Evolutionary conservation across 2,888 invertebrate genomes (phyloP).

Genomic region (Drosophila cognata): DNA sequence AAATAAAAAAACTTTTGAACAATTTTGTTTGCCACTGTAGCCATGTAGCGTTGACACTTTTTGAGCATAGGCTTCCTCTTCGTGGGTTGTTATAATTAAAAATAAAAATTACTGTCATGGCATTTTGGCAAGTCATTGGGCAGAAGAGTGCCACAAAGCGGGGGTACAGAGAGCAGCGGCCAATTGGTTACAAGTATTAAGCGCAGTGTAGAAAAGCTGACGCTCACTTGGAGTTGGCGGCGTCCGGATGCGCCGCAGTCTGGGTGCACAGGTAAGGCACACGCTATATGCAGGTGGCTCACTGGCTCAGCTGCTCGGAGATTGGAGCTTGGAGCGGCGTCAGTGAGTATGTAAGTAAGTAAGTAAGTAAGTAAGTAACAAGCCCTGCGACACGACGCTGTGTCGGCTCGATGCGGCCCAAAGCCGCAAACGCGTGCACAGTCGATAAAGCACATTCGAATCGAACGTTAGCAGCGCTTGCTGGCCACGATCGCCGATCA

Average conservation of each 20-base stretch:
- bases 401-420: slow-evolving; percentile 51
- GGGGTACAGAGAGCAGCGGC: not conserved
- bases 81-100: slow-evolving; percentile 65
- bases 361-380: slow-evolving; percentile 42
- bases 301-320: slow-evolving; percentile 26
- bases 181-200: slow-evolving; percentile 60
- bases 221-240: slow-evolving; percentile 40
- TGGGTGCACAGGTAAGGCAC: slow-evolving; percentile 46
- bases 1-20: not conserved
- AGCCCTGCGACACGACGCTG: slow-evolving; percentile 66
- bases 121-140: slow-evolving; percentile 68
- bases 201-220: slow-evolving; percentile 64
- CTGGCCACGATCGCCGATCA: slow-evolving; percentile 30
- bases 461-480: slow-evolving; percentile 72
- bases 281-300: slow-evolving; percentile 69
- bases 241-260: slow-evolving; percentile 61
- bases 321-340: slow-evolving; percentile 39
- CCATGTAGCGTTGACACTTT: slow-evolving; percentile 53
- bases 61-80: slow-evolving; percentile 40
- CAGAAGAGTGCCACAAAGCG: slow-evolving; percentile 5
- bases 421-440: slow-evolving; percentile 67
- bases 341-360: slow-evolving; percentile 1
- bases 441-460: slow-evolving; percentile 80
- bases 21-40: slow-evolving; percentile 50
- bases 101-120: slow-evolving; percentile 52